These are phyloP conservation scores for Pogoniulus pusillus DNA, from an alignment of 2,797 vertebrate genomes.

Conservation along the genomic window DNA sequence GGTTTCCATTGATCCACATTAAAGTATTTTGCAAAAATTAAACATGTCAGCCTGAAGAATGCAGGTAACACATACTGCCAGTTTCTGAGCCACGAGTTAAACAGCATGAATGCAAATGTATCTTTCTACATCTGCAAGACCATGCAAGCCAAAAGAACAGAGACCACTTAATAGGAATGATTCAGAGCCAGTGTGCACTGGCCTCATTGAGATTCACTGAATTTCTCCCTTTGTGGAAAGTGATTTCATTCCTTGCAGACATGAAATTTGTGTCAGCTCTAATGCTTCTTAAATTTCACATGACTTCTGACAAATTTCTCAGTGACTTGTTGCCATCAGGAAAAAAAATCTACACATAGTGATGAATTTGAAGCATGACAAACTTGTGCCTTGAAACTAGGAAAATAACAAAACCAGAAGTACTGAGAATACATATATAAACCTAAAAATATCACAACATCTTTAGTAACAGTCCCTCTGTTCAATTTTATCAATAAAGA, in stretches of 20 bases:
- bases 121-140: neutral
- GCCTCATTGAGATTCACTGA: neutral
- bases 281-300: slow-evolving; percentile 44
- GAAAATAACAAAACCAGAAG: slow-evolving; percentile 28
- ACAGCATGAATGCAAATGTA: neutral
- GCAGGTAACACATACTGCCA: neutral
- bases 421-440: neutral
- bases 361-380: slow-evolving; percentile 26
- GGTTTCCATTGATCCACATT: neutral
- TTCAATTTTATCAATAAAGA: neutral
- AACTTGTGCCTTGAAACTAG: neutral
- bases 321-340: neutral
- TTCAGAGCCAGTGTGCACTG: neutral
- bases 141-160: neutral
- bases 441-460: slow-evolving; percentile 34
- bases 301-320: slow-evolving; percentile 25
- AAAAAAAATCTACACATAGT: neutral
- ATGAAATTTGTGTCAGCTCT: slow-evolving; percentile 23
- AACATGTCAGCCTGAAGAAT: neutral
- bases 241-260: slow-evolving; percentile 54
- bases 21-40: neutral
- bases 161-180: neutral
- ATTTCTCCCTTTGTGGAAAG: neutral
- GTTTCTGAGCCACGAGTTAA: neutral
- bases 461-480: neutral